Evolutionary conservation across 2,888 invertebrate species (phyloP).

Genomic region (Sarcophaga caerulescens): DNA sequence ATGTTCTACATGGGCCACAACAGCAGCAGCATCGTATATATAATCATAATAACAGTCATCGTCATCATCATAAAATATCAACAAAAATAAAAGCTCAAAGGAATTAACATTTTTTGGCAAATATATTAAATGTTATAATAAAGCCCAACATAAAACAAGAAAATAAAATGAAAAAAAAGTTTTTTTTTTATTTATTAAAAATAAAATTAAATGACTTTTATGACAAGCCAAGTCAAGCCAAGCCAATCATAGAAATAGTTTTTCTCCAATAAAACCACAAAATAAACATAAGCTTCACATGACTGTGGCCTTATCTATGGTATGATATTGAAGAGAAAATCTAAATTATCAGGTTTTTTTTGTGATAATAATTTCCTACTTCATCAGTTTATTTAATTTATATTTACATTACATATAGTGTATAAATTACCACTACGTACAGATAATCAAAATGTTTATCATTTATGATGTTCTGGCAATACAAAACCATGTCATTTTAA

Average conservation of each 20-base stretch:
- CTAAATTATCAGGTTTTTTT: not conserved
- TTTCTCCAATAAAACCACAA: too few species aligned
- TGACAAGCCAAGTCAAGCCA: too few species aligned
- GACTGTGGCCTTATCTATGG: not conserved
- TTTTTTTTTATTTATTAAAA: not conserved
- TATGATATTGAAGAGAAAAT: not conserved
- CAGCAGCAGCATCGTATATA: not conserved
- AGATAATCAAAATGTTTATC: conserved; percentile 31
- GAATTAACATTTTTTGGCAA: conserved; percentile 60
- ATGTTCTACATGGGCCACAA: conserved; percentile 33
- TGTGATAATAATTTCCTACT: not conserved
- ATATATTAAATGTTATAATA: conserved; percentile 23
- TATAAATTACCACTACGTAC: not conserved
- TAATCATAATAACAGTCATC: conserved; percentile 40
- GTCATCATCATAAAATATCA: conserved; percentile 27
- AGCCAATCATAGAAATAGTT: too few species aligned
- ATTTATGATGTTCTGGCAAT: conserved; percentile 24
- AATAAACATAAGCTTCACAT: too few species aligned
- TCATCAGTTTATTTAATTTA: not conserved
- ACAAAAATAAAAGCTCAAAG: conserved; percentile 47
- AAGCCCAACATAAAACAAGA: not conserved
- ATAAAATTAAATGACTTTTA: not conserved
- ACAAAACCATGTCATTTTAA: conserved; percentile 23
- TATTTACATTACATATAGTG: not conserved
- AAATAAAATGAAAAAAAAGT: not conserved